These are phyloP conservation scores for Phainopepla nitens DNA, from an alignment of 2,113 vertebrate species.

Conservation along the genomic window DNA sequence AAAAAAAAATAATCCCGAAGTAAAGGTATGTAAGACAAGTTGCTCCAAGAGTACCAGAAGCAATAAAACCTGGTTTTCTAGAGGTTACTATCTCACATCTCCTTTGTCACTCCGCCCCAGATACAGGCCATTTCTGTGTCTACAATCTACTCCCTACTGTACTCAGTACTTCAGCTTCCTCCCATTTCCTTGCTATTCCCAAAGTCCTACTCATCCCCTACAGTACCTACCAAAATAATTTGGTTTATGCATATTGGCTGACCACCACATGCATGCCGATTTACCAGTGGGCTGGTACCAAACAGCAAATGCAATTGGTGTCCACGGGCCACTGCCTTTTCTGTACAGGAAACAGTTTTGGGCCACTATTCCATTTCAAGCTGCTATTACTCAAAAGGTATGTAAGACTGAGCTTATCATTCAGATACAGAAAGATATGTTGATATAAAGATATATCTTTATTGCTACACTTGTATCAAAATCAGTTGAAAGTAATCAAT, in stretches of 20 bases:
- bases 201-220: not conserved
- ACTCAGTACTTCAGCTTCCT: not conserved
- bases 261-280: rapidly evolving
- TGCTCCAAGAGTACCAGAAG: not conserved
- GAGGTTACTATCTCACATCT: not conserved
- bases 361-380: not conserved
- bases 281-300: not conserved
- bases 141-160: not conserved
- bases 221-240: not conserved
- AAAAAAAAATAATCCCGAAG: not conserved
- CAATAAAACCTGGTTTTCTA: not conserved
- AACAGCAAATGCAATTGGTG: not conserved
- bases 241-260: not conserved
- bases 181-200: not conserved
- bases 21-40: not conserved
- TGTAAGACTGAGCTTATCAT: not conserved
- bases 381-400: not conserved
- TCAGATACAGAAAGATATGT: not conserved
- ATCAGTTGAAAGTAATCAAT: not conserved
- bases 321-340: not conserved
- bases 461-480: not conserved
- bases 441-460: not conserved
- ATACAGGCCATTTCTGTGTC: not conserved
- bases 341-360: not conserved
- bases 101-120: not conserved